A percentile compares a stretch with the other conserved stretches of the same genome.
These are phyloP conservation scores for Nymphalis c-album DNA, from an alignment of 2,888 invertebrate species.

Conservation along the genomic window DNA sequence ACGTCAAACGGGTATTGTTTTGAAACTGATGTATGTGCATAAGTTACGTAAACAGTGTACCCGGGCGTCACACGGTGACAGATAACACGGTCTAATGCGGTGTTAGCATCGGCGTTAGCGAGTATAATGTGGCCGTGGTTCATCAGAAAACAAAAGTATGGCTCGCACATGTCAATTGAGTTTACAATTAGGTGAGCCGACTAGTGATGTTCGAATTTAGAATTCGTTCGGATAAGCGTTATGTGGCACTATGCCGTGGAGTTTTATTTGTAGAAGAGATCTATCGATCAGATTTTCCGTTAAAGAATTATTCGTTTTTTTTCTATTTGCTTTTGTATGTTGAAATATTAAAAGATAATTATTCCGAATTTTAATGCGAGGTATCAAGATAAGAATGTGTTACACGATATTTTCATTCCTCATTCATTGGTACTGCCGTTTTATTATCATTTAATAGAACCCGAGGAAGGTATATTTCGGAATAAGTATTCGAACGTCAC, in stretches of 20 bases:
- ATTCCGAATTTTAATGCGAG: no score
- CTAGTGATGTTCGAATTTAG: constrained; percentile 15
- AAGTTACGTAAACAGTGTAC: constrained; percentile 30
- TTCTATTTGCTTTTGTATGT: no score
- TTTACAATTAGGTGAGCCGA: constrained; percentile 20
- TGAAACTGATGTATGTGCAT: constrained; percentile 36
- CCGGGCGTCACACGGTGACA: constrained; percentile 35
- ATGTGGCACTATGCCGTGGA: constrained; percentile 11
- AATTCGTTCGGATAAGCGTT: constrained; percentile 18
- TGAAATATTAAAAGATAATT: no score
- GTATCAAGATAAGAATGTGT: no score
- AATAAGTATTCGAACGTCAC: background rate
- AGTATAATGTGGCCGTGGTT: constrained; percentile 15
- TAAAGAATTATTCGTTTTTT: no score
- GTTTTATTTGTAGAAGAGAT: constrained; percentile 32
- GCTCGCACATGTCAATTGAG: constrained; percentile 19
- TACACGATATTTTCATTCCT: no score
- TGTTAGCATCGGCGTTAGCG: constrained; percentile 28
- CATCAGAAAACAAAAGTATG: constrained; percentile 22
- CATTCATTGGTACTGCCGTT: background rate
- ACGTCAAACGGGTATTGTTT: constrained; percentile 38
- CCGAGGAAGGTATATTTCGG: background rate
- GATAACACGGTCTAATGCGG: constrained; percentile 32
- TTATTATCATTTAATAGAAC: background rate
- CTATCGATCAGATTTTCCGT: no score